Conservation (phyloP, 2,797 vertebrate species). For the Zonotrichia albicollis region DNA sequence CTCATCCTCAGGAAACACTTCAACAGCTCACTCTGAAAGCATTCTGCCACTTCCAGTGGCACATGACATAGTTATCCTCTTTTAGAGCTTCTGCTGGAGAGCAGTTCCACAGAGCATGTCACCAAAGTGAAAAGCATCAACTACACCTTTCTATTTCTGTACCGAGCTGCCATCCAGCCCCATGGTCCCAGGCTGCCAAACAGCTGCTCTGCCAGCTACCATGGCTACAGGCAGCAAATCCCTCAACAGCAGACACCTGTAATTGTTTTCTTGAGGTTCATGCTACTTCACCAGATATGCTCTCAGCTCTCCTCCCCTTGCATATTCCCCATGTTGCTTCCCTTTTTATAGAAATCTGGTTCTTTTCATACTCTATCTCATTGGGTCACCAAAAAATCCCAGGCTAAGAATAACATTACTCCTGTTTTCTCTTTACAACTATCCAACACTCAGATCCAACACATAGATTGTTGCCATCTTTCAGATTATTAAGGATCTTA, state of each 20-base stretch:
- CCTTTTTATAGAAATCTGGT: neutral
- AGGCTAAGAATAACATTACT: neutral
- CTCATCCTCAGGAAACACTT: neutral
- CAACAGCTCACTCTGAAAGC: neutral
- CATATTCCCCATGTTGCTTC: neutral
- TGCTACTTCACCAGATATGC: neutral
- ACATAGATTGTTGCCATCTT: neutral
- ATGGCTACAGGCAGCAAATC: neutral
- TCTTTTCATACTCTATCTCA: neutral
- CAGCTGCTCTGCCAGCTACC: neutral
- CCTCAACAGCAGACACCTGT: neutral
- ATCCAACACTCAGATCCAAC: neutral
- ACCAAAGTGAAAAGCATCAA: slow-evolving; percentile 5
- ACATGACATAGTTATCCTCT: neutral
- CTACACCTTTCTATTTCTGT: slow-evolving; percentile 34
- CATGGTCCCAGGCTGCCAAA: neutral
- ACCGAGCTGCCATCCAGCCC: neutral
- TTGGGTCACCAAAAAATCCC: neutral
- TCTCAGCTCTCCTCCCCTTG: neutral
- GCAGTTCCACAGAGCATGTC: neutral
- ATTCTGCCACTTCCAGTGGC: neutral
- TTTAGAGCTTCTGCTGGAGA: slow-evolving; percentile 27
- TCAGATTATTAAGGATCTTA: neutral
- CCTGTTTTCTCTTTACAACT: neutral
- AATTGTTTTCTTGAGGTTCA: neutral